Evolutionary conservation across 2,113 vertebrate genomes (phyloP), one percentile per base, ranked within the genome.

Genomic region (Crypturellus undulatus): DNA sequence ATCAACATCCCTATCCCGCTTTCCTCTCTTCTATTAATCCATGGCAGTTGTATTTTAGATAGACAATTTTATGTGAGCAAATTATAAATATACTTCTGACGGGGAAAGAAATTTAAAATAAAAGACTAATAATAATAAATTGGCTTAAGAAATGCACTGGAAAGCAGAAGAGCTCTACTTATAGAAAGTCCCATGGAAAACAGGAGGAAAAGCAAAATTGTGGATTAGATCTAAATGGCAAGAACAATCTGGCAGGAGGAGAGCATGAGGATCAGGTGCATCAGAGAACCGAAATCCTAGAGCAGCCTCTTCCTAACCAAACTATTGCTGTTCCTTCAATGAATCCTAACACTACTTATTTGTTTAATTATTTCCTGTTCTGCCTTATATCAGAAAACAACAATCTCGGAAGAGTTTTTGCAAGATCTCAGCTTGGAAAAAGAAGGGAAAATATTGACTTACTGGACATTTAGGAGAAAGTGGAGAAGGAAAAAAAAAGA

Each of bases 201-300:
- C 26, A 52, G 82, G 56, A 83, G 78, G 77, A 91, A 92, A 93
- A 93, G 82, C 91, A 81, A 89, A 83, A 89, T 77, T 54, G 67
- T 72, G 64, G 59, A 94, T 87, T 92, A 52, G 51, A 92, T 92
- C 95, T 93, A 95, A 96, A 93, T 87, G 67, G 88, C 62, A 87
- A 84, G 68, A 94, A 92, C 62, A 85, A 22, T 26, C 42, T 56
- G 83, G 80, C 19, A 89, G 69, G 59, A 77, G 52, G 28, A 89
- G 76, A 89, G 87, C 62, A 89, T 72, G 81, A 96, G 92, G 92
- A 87, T 45, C 90, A 92, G 40, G 43, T 81, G 25, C 30, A 71
- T 69, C n/a, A 71, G n/a, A 88, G 71, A 79, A 79, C 72, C 82
- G 63, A 90, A 86, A 86, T 58, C 19, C 79, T 36, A 90, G 78